A percentile compares a stretch with the other conserved stretches of the same genome.
Evolutionary conservation across 2,113 vertebrate genomes (phyloP).

Genomic region (Ptilonorhynchus violaceus): DNA sequence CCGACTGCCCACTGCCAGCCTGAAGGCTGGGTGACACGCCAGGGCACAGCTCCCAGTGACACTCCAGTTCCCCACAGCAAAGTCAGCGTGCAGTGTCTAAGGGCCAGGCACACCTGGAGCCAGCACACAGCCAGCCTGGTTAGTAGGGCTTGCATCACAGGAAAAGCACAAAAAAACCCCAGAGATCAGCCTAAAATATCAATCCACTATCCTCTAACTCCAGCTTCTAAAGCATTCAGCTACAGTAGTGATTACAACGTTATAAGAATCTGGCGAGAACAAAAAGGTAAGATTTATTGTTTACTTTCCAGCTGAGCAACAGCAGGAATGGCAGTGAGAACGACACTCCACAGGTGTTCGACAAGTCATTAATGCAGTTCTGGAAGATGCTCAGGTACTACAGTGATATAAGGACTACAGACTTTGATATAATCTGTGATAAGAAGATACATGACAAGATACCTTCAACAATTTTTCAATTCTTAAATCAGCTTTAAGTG

Average conservation of each 20-base stretch:
- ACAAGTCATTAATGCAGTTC: background rate
- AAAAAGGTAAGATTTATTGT: background rate
- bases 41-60: background rate
- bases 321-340: background rate
- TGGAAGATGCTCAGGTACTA: background rate
- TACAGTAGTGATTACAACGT: background rate
- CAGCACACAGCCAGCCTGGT: background rate
- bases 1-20: background rate
- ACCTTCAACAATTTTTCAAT: background rate
- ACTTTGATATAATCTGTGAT: background rate
- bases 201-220: background rate
- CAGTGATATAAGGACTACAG: background rate
- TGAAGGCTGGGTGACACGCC: background rate
- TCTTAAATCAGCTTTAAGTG: background rate
- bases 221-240: background rate
- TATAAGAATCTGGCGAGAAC: background rate
- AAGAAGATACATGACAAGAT: background rate
- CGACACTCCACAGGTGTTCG: background rate
- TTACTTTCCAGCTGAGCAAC: background rate
- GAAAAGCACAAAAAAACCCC: background rate
- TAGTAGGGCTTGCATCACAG: background rate
- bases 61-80: accelerated
- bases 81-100: accelerated
- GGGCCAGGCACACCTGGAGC: background rate
- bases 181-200: background rate